Base-by-base conservation (phyloP, 2,888 invertebrate genomes). In the Neocrepidodera transversa region DNA sequence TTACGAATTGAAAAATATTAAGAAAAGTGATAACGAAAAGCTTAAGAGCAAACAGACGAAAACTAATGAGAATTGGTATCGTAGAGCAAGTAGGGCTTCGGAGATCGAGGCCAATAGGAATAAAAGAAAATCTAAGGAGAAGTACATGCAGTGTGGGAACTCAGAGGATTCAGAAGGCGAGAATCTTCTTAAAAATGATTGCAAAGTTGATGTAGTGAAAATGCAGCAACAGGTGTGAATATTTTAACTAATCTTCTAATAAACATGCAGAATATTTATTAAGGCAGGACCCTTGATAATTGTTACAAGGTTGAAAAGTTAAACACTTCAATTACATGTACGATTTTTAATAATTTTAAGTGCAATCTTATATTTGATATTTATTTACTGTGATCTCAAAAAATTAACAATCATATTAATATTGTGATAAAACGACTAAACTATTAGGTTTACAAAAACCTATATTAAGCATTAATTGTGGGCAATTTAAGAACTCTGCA, bases 21-120 rank as follows among this genome's bases (percentile, higher is more conserved):
- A 67, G 17, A 69, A 67, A 58, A 70, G 65, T 50, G 70, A 68
- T 17, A 67, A 63, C 43, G 70, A 68, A 17, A 72, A 68, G 52
- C 62, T 63, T 35, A 76, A 72, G 63, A 71, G 66, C 20, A 74
- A 73, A 60, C 67, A 68, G 28, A 62, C 67, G 10, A 74, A 75
- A 64, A 76, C 71, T n/a, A 70, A 70, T 48, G 73, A 73, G 57
- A 74, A 72, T 62, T 63, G 63, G 51, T 69, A 66, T 45, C 55
- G 63, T 1, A 65, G 61, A 18, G 65, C 66, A 5, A 67, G 66
- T 40, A 68, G 61, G 49, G 63, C 60, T 32, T 63, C 53, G 28
- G 67, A 68, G 43, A 62, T 66, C 5, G 67, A 65, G 26, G 30
- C 48, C 18, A 62, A 58, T 13, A 70, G 70, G 14, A 70, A 66